Percentiles rank a stretch among this genome's conserved stretches.
Conservation (phyloP, 2,113 vertebrate species). For the Catharus minimus region DNA sequence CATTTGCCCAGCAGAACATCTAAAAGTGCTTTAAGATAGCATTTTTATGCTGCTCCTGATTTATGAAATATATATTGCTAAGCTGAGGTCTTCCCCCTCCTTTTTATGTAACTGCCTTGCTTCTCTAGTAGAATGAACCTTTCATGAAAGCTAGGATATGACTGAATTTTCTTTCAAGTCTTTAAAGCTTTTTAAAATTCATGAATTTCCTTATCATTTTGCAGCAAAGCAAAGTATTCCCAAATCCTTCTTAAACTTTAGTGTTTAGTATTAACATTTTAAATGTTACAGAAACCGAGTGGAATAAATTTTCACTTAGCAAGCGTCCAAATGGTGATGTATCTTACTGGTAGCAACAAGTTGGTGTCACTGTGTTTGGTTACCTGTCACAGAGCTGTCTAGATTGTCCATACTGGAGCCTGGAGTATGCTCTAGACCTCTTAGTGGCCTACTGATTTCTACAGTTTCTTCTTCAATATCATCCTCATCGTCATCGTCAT, state of each 20-base stretch:
- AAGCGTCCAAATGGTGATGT: slow-evolving; percentile 24
- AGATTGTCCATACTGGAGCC: slow-evolving; percentile 98
- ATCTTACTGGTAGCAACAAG: slow-evolving; percentile 46
- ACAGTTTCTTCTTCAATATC: slow-evolving; percentile 92
- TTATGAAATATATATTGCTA: slow-evolving; percentile 63
- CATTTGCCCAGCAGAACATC: slow-evolving; percentile 46
- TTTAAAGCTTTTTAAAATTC: slow-evolving; percentile 88
- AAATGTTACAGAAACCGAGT: slow-evolving; percentile 67
- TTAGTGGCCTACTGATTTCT: slow-evolving; percentile 87
- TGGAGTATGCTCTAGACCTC: slow-evolving; percentile 92
- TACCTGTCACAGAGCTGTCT: slow-evolving; percentile 97
- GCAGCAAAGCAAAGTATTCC: slow-evolving; percentile 78
- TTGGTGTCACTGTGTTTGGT: slow-evolving; percentile 18
- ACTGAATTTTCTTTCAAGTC: slow-evolving; percentile 78
- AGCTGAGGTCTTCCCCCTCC: slow-evolving; percentile 8
- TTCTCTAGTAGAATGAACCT: slow-evolving; percentile 67
- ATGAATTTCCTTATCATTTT: slow-evolving; percentile 92
- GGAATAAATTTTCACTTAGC: slow-evolving; percentile 65
- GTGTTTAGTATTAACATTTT: slow-evolving; percentile 78
- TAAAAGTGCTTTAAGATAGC: slow-evolving; percentile 48
- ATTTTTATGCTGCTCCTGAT: slow-evolving; percentile 49
- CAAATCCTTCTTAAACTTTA: slow-evolving; percentile 78
- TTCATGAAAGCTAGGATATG: slow-evolving; percentile 71
- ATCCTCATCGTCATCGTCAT: slow-evolving; percentile 89
- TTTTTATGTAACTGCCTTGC: slow-evolving; percentile 49